Evolutionary conservation across 37 sponge, comb jelly and placozoan species (phyloP), one percentile per base, ranked within the genome.

Genomic region (Cladorhizidae sp.): DNA sequence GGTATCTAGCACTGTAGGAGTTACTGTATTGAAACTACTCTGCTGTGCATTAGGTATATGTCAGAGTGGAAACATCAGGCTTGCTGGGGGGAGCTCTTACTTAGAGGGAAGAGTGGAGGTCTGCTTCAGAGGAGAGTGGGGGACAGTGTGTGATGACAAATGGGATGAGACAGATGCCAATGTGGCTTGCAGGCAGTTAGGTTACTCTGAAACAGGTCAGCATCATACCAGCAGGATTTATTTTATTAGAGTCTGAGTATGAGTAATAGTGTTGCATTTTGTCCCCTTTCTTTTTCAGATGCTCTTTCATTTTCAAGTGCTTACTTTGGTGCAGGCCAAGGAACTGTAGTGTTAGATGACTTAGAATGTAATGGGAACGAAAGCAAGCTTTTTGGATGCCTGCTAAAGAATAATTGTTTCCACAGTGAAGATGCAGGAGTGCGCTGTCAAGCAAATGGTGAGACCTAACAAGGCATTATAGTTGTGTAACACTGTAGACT

Each of bases 401-500:
- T 74, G 1, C 15, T 1, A 9, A 42, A 6, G 2, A 40, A 54
- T 42, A n/a, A 74, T 32, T 74, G 74, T 74, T 5, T 2, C 3
- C 74, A 51, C 21, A 7, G 1, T 74, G 74, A 74, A 54, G 56
- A 74, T 74, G 74, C 56, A 32, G 74, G 56, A 55, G 36, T 65
- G 31, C 17, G 26, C 7, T 65, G 67, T 65, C 67, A 65, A 33
- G 12, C 20, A 14, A 11, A 65, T 65, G 67, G 67, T 65, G 11
- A 32, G 2, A n/a, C n/a, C 12, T 35, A n/a, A n/a, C n/a, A n/a
- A 14, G 32, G 31, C 67, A 15, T 11, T 65, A 28, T n/a, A n/a
- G n/a, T n/a, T n/a, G n/a, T n/a, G n/a, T 31, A 7, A 32, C 35
- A 32, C 20, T 65, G 35, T 14, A 35, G 26, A n/a, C n/a, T 12